Conservation (phyloP, 2,888 invertebrate species). For the Choreutis nemorana region DNA sequence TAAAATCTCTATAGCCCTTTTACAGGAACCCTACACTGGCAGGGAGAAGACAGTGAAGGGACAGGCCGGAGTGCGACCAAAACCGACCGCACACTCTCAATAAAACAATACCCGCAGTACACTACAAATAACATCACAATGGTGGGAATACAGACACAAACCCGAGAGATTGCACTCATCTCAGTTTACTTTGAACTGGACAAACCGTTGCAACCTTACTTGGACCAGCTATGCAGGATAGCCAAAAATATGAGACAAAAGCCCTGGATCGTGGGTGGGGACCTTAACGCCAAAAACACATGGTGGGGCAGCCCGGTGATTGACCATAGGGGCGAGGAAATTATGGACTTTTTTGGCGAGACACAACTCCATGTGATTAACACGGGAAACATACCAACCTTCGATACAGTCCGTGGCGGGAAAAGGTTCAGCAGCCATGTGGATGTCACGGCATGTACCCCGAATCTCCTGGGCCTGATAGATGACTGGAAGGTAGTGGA, state of each 20-base stretch:
- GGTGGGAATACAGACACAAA: slow-evolving; percentile 4
- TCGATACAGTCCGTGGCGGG: slow-evolving; percentile 2
- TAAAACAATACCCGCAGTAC: slow-evolving; percentile 6
- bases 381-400: slow-evolving; percentile 3
- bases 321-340: slow-evolving; percentile 1
- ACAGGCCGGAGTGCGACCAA: no score
- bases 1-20: background rate
- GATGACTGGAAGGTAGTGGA: slow-evolving; percentile 4
- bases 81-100: no score
- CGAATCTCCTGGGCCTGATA: background rate
- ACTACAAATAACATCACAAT: slow-evolving; percentile 8
- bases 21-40: no score
- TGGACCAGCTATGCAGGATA: background rate
- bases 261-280: slow-evolving; percentile 2
- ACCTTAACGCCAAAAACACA: slow-evolving; percentile 2
- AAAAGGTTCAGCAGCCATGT: slow-evolving; percentile 1
- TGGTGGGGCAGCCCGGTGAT: slow-evolving; percentile 5
- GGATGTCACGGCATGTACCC: slow-evolving; percentile 4
- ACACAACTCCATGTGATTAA: slow-evolving; percentile 1
- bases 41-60: no score
- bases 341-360: background rate
- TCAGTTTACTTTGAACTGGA: background rate
- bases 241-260: background rate
- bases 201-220: background rate
- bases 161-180: no score